Base-by-base conservation (phyloP, 92 coral and sea anemone species). In the Heteractis magnifica region DNA sequence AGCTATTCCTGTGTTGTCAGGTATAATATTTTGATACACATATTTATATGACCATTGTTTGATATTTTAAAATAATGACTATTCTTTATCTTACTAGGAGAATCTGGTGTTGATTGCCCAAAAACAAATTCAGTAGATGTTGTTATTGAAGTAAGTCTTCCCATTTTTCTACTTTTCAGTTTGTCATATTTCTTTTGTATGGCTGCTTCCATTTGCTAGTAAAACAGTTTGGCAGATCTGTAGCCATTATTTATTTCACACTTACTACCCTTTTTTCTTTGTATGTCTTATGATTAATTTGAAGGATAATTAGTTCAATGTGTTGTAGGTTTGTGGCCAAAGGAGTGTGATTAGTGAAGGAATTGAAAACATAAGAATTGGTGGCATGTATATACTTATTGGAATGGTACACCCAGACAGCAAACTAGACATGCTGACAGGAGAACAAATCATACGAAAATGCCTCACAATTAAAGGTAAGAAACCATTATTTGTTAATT, bases 391-490 rank as follows among this genome's bases (percentile, higher is more conserved):
- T 68, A 85, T 93, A 21, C 86, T 92, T 55, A 89, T 91, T 75
- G 99, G 99, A 10, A 90, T 96, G 96, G 99, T 96, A 4, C 99
- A 96, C 90, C 99, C 99, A 51, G 94, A 92, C 83, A 88, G 93
- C 77, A 82, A 85, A 70, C 91, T 96, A 55, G 88, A 90, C 83
- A 80, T 89, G 80, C 20, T 94, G 41, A 96, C 99, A 14, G 99
- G 88, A 4, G 96, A 96, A 51, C 99, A 96, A 85, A 90, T 96
- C 72, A 93, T 93, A 78, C 85, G 93, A 55, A 96, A 96, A 86
- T 96, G 99, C 65, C 90, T 96, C 52, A 92, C 93, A 1, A 83
- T 96, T 16, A 90, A 87, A 87, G 99, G 98, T 93, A 70, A 81
- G 89, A 51, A 56, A 41, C 16, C 14, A 64, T 76, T 49, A 0